Conservation (phyloP, 2,888 invertebrate genomes). For the Tachina fera region DNA sequence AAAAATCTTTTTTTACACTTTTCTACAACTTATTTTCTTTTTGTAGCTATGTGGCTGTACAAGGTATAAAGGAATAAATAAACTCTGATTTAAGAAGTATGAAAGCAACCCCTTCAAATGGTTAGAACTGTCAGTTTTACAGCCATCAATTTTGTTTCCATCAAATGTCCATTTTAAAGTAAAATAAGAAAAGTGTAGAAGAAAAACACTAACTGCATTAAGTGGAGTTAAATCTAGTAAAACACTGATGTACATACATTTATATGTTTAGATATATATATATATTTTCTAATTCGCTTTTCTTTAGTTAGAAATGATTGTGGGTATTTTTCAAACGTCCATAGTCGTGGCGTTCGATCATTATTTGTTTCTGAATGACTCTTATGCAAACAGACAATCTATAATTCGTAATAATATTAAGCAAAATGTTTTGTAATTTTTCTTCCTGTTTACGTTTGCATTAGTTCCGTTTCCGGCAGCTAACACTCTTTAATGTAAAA, state of each 20-base stretch:
- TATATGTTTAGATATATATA: background rate
- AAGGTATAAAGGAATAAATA: background rate
- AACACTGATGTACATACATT: no score
- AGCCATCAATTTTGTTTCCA: slow-evolving; percentile 65
- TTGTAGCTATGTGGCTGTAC: background rate
- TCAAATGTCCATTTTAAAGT: slow-evolving; percentile 62
- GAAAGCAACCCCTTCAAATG: slow-evolving; percentile 15
- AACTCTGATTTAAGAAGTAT: background rate
- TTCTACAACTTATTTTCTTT: background rate
- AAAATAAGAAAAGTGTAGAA: background rate
- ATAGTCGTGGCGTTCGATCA: slow-evolving; percentile 16
- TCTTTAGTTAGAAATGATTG: slow-evolving; percentile 5
- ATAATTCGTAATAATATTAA: slow-evolving; percentile 69
- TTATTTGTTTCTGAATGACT: slow-evolving; percentile 59
- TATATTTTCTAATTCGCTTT: background rate
- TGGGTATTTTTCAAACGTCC: background rate
- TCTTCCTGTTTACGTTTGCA: slow-evolving; percentile 66
- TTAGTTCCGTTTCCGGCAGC: slow-evolving; percentile 70
- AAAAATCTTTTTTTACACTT: background rate
- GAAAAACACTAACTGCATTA: background rate
- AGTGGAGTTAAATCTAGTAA: no score
- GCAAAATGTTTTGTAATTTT: slow-evolving; percentile 70
- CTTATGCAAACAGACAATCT: slow-evolving; percentile 62
- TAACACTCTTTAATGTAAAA: slow-evolving; percentile 43
- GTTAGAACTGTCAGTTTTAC: slow-evolving; percentile 54